phyloP scores from a whole-genome alignment of 2,797 vertebrate species.

The Falco rusticolus region DNA sequence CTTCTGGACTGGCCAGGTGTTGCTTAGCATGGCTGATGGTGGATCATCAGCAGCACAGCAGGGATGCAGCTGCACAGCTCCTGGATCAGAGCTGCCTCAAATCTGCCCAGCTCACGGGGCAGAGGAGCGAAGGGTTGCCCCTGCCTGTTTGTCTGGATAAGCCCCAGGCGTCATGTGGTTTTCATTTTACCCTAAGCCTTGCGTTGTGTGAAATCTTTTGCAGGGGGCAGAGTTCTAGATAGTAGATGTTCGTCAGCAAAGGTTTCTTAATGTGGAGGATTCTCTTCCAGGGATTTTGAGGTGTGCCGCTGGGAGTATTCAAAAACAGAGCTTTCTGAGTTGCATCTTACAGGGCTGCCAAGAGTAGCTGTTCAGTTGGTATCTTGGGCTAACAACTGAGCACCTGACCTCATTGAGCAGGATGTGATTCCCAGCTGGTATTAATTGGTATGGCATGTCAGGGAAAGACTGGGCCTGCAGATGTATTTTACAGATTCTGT shows the following conservation, averaged over 20 bases:
- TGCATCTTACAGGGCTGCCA: neutral
- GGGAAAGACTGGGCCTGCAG: neutral
- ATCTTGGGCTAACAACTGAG: neutral
- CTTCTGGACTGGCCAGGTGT: neutral
- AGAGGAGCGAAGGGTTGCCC: accelerated
- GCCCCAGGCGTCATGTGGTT: accelerated
- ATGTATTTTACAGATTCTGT: neutral
- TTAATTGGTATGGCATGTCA: neutral
- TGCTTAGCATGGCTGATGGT: accelerated
- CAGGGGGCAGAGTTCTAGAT: neutral
- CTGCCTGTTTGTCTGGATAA: accelerated
- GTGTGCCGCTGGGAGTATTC: neutral
- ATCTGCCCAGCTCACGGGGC: neutral
- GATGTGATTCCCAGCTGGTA: neutral
- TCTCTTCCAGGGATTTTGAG: neutral
- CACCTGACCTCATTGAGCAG: accelerated
- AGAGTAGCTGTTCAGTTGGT: neutral
- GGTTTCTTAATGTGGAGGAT: neutral
- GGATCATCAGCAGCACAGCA: accelerated
- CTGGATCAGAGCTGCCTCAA: neutral
- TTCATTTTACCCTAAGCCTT: neutral
- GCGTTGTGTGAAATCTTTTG: neutral
- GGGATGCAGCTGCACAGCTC: neutral
- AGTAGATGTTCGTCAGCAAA: neutral
- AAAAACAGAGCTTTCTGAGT: neutral